phyloP scores from a whole-genome alignment of 2,113 vertebrate genomes.

The Syngnathus floridae region DNA sequence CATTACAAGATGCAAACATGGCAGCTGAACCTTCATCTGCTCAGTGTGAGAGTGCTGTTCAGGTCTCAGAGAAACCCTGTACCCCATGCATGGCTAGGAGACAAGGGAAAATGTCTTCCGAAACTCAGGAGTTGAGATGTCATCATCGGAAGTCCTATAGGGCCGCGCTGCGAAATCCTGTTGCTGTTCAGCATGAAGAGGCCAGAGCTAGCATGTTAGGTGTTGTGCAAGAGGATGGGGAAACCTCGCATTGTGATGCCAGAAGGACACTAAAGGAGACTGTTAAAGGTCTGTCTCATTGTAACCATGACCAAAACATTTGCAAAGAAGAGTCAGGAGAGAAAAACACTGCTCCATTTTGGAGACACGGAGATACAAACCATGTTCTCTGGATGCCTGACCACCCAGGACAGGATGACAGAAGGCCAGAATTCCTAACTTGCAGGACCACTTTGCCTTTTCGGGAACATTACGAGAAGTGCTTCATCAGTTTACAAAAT shows the following conservation, averaged over 20 bases:
- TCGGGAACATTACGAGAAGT: slow-evolving; percentile 18
- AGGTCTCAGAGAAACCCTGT: slow-evolving; percentile 71
- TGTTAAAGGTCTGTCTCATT: slow-evolving; percentile 18
- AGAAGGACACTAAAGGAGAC: slow-evolving; percentile 9
- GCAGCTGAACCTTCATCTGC: slow-evolving; percentile 9
- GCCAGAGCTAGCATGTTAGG: slow-evolving; percentile 40
- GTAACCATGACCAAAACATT: slow-evolving; percentile 13
- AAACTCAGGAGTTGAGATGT: slow-evolving; percentile 53
- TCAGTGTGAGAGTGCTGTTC: slow-evolving; percentile 41
- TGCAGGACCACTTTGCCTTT: slow-evolving; percentile 23
- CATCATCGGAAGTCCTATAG: slow-evolving; percentile 74
- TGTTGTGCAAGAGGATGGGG: slow-evolving; percentile 61
- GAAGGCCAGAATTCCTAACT: slow-evolving; percentile 6
- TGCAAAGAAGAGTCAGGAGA: slow-evolving; percentile 51
- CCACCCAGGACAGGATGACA: slow-evolving; percentile 3
- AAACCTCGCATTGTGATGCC: slow-evolving; percentile 17
- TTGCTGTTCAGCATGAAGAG: slow-evolving; percentile 41
- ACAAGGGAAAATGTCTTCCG: slow-evolving; percentile 45
- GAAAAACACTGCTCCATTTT: slow-evolving; percentile 27
- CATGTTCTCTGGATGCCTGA: slow-evolving; percentile 18
- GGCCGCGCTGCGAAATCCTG: slow-evolving; percentile 66
- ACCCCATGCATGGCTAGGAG: slow-evolving; percentile 65
- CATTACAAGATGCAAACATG: background rate
- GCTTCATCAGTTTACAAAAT: slow-evolving; percentile 11
- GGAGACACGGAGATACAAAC: slow-evolving; percentile 33